Evolutionary conservation across 2,888 invertebrate species (phyloP), one percentile per base, ranked within the genome.

Genomic region (Nasonovia ribisnigri): DNA sequence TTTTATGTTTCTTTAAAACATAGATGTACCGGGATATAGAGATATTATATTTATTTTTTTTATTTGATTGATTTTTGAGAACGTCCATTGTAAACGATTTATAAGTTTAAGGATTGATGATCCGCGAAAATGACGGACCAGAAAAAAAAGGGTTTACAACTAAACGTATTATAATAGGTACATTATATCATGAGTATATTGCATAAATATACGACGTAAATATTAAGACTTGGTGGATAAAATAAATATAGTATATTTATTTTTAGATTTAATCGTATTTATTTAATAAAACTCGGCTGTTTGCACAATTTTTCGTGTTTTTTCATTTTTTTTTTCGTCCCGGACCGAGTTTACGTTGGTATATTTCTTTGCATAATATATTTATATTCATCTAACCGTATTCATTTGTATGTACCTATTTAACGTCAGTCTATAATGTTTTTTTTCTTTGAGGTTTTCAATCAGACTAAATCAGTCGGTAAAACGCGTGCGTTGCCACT

Each of bases 101-200:
- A 60, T n/a, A 46, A 43, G 57, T 89, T 89, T 46, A 29, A 89
- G 57, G 43, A 89, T 89, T 89, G 57, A 60, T 89, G 60, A 60
- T 60, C 57, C 16, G 29, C 29, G n/a, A 60, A 89, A 60, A 60
- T 89, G 43, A 89, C 43, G 6, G 57, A 60, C 43, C 43, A 60
- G n/a, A 88, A 88, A 87, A 86, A 86, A 51, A 16, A 89, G 16
- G 42, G 11, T 29, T 43, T 16, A 60, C 43, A 46, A 43, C 29
- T 42, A 43, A 43, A 57, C 16, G n/a, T 89, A 43, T 42, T 26
- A 84, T 29, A 43, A 84, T 84, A 26, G 43, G 42, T 84, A 43
- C 29, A n/a, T 60, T 57, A 43, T 60, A 89, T 57, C 29, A 51
- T 24, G 36, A 36, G n/a, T 13, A 3, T 36, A 24, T 54, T 20